Evolutionary conservation across 2,797 vertebrate genomes (phyloP), one percentile per base, ranked within the genome.

Genomic region (Myripristis murdjan): DNA sequence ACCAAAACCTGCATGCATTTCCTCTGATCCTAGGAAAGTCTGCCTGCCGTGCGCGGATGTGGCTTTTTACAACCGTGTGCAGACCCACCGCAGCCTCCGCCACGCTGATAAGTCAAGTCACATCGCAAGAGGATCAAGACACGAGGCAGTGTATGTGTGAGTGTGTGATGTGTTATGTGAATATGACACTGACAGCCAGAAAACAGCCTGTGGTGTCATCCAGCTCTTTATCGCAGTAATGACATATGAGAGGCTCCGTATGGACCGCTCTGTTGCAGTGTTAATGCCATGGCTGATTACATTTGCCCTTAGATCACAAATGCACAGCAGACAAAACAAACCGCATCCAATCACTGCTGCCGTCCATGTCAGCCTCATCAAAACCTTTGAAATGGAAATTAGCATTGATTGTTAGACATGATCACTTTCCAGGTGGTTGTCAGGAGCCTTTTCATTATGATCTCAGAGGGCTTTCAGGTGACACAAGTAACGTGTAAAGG

Each of bases 41-140:
- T n/a, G 65, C 81, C 81, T 68, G 77, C 73, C 62, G 56, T 14
- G 61, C 44, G 1, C 66, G 87, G 89, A 91, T 91, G 89, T 90
- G 87, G 86, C 12, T 61, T 78, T 66, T 51, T 60, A 56, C 60
- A 16, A 75, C 60, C n/a, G 15, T 44, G 65, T 9, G 33, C 33
- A 23, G 85, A 90, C 86, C 87, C 72, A 86, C 87, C 84, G 0
- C 89, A 83, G 87, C 15, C 61, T 64, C 31, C 37, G 20, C 47
- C 70, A 5, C 58, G 37, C 39, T 4, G 2, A 74, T 70, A 68
- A 85, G 66, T 80, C 69, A 63, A 43, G 64, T 83, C 75, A 60
- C 73, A 66, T 80, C 71, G 67, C 55, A 35, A 33, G 44, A 46
- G 11, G 46, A 56, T 71, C 11, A 69, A 75, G 73, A 75, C 75